Conservation (phyloP, 2,113 vertebrate genomes). For the Chitala chitala region DNA sequence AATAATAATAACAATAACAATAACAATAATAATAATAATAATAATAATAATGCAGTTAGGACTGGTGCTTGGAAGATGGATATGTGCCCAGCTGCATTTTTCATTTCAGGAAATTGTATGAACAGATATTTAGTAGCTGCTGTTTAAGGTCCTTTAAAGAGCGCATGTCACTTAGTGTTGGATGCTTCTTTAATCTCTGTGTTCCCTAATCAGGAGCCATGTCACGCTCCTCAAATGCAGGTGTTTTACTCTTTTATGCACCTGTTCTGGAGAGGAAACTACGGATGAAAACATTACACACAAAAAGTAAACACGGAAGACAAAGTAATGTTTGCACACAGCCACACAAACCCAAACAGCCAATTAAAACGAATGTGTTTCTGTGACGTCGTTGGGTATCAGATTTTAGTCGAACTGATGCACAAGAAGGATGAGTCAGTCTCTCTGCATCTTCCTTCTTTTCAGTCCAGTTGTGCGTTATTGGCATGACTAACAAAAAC, state of each 20-base stretch:
- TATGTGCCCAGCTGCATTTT: too few species aligned
- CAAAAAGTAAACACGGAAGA: background rate
- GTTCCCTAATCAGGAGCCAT: background rate
- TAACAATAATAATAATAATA: too few species aligned
- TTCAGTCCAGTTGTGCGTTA: background rate
- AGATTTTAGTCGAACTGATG: background rate
- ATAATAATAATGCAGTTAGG: too few species aligned
- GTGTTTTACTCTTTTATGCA: background rate
- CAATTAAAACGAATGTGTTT: conserved; percentile 20
- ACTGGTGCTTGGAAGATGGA: too few species aligned
- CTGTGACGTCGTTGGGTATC: too few species aligned
- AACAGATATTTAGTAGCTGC: too few species aligned
- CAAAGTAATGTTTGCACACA: conserved; percentile 12
- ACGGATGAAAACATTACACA: background rate
- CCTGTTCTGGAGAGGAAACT: background rate
- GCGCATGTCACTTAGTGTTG: too few species aligned
- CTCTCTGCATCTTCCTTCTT: conserved; percentile 13
- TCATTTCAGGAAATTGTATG: too few species aligned
- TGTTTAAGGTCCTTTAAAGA: too few species aligned
- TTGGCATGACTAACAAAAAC: background rate
- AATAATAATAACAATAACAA: too few species aligned
- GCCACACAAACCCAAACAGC: conserved; percentile 33
- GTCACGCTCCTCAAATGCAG: background rate
- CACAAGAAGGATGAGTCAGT: background rate
- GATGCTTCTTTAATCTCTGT: too few species aligned